Evolutionary conservation across 2,888 invertebrate species (phyloP).

Genomic region (Polymixis lichenea): DNA sequence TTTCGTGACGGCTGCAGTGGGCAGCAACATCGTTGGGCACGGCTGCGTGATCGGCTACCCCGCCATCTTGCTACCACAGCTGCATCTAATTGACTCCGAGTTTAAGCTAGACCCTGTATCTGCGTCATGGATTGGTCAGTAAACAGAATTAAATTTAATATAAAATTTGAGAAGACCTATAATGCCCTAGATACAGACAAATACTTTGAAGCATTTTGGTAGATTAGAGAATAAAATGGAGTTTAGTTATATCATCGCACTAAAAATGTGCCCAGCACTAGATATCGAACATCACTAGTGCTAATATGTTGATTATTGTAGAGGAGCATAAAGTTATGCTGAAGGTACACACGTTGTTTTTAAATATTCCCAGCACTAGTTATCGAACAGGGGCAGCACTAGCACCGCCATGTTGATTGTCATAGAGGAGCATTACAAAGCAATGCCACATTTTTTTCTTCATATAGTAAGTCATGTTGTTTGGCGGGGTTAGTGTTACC

Average conservation of each 20-base stretch:
- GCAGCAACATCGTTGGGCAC: constrained; percentile 79
- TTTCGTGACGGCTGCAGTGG: constrained; percentile 81
- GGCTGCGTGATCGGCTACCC: constrained; percentile 89
- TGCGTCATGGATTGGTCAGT: constrained; percentile 87
- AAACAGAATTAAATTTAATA: background rate
- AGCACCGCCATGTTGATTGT: no score
- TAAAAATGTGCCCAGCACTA: no score
- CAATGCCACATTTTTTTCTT: no score
- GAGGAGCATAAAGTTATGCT: no score
- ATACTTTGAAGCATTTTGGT: background rate
- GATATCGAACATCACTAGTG: no score
- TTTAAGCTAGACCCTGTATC: constrained; percentile 77
- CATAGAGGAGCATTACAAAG: no score
- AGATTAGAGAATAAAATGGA: background rate
- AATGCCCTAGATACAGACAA: background rate
- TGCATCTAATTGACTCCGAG: constrained; percentile 74
- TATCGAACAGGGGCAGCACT: no score
- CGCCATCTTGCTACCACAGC: constrained; percentile 90
- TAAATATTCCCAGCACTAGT: no score
- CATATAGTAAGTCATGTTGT: no score
- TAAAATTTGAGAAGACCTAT: background rate
- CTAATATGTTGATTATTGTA: no score
- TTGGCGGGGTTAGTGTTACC: no score
- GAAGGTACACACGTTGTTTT: no score
- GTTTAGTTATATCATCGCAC: background rate